Evolutionary conservation across 2,797 vertebrate species (phyloP).

Genomic region (Heteromormyrus szaboi): DNA sequence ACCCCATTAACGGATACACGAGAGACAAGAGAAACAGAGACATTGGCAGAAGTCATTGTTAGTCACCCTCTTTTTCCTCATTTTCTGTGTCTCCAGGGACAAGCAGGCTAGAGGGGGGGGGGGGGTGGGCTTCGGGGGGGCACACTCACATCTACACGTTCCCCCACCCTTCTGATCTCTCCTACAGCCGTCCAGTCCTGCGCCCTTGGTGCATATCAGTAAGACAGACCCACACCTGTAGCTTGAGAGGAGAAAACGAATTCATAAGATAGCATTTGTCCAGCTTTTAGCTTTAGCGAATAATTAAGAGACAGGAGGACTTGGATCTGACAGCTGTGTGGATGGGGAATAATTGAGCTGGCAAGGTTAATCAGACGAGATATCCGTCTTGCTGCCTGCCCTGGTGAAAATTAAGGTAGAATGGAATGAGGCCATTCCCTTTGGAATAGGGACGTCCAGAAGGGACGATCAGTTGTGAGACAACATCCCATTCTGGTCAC

Average conservation of each 20-base stretch:
- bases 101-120: background rate
- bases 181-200: background rate
- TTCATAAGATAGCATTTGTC: background rate
- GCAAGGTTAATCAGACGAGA: background rate
- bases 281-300: background rate
- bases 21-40: conserved; percentile 5
- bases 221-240: background rate
- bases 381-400: background rate
- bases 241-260: background rate
- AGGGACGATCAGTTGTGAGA: background rate
- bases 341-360: conserved; percentile 7
- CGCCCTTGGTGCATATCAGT: background rate
- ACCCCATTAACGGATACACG: background rate
- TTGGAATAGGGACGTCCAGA: background rate
- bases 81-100: background rate
- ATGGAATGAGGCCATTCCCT: background rate
- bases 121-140: background rate
- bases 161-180: background rate
- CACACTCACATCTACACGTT: background rate
- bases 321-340: background rate
- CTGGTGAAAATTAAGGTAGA: background rate
- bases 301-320: conserved; percentile 9
- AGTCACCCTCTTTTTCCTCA: background rate
- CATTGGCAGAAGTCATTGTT: conserved; percentile 24
- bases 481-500: background rate